Evolutionary conservation across 2,797 vertebrate species (phyloP).

Genomic region (Pipistrellus pygmaeus): DNA sequence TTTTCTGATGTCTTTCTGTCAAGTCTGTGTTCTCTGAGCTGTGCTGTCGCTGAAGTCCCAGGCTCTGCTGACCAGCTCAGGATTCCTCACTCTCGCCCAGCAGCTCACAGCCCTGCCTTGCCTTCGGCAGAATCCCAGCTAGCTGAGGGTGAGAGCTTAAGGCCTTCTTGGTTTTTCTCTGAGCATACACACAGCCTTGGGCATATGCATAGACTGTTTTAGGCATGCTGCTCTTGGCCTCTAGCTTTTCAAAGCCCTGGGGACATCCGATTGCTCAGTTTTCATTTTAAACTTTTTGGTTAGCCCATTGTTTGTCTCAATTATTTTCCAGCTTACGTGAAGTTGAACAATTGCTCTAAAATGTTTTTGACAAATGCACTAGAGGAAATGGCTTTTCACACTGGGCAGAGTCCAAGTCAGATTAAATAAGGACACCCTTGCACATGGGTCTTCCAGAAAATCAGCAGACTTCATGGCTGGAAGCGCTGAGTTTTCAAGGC

Average conservation of each 20-base stretch:
- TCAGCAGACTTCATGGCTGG: background rate
- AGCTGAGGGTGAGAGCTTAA: background rate
- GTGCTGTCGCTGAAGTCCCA: background rate
- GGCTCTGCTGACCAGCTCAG: background rate
- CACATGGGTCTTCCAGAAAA: constrained; percentile 11
- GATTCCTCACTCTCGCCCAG: background rate
- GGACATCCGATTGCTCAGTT: background rate
- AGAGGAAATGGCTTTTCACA: constrained; percentile 70
- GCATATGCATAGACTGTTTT: background rate
- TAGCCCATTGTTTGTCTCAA: constrained; percentile 24
- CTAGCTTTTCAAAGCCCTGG: background rate
- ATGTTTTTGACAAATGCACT: constrained; percentile 59
- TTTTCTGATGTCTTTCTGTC: background rate
- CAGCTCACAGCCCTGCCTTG: background rate
- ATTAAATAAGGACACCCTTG: constrained; percentile 46
- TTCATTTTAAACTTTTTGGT: background rate
- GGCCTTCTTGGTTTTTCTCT: background rate
- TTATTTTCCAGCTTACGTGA: background rate
- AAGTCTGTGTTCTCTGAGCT: background rate
- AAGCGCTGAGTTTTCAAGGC: background rate
- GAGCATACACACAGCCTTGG: background rate
- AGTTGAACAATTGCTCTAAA: constrained; percentile 29
- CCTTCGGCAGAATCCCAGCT: background rate
- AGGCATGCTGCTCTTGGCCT: background rate
- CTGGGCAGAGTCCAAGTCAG: constrained; percentile 37